A percentile compares a stretch with the other conserved stretches of the same genome.
These are phyloP conservation scores for Alces alces DNA, from an alignment of 2,113 vertebrate genomes.

Conservation along the genomic window DNA sequence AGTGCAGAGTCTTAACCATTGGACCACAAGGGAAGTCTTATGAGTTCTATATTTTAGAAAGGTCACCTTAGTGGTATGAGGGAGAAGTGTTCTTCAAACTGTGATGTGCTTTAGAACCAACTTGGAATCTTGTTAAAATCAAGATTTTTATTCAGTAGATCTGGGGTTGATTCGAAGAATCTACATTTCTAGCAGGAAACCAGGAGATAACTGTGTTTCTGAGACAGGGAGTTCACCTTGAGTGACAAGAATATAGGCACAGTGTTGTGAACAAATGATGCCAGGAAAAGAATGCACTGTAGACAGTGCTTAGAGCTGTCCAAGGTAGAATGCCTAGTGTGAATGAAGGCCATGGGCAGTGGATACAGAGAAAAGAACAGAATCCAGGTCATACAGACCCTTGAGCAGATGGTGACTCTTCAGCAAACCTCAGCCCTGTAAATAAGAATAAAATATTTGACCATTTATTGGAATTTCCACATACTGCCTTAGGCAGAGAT, in stretches of 20 bases:
- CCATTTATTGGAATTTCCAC: no score
- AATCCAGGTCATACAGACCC: neutral
- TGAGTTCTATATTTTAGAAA: neutral
- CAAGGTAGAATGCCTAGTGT: neutral
- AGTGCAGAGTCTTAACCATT: neutral
- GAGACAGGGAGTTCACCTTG: neutral
- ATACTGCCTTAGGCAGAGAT: neutral
- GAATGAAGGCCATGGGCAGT: neutral
- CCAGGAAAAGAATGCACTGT: neutral
- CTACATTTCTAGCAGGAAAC: neutral
- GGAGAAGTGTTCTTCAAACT: neutral
- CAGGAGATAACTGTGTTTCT: neutral
- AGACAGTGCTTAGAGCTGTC: neutral
- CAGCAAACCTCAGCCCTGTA: neutral
- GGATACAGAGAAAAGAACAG: neutral
- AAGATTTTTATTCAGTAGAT: neutral
- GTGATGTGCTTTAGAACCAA: neutral
- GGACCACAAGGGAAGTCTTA: neutral
- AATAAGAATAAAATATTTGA: neutral
- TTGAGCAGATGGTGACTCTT: no score
- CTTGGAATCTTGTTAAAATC: neutral
- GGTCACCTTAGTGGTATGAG: neutral
- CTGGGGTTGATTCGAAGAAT: neutral
- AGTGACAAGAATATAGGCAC: neutral
- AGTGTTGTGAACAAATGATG: fast-evolving